Evolutionary conservation across 2,113 vertebrate genomes (phyloP).

Genomic region (Tragelaphus strepsiceros): DNA sequence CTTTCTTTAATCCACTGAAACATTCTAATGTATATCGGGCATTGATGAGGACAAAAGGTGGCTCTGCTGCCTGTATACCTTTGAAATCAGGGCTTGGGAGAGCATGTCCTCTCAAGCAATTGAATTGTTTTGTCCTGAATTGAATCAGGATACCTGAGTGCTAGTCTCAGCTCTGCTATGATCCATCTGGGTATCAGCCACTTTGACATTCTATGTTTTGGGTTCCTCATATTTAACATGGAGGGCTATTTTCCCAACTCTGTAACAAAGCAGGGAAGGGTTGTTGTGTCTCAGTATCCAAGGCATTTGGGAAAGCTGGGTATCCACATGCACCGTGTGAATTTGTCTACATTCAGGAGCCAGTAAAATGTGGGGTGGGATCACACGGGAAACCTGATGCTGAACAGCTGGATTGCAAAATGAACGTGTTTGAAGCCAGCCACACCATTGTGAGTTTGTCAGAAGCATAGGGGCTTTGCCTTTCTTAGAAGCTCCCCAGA

Average conservation of each 20-base stretch:
- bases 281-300: conserved; percentile 9
- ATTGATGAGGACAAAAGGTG: not conserved
- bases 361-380: conserved; percentile 33
- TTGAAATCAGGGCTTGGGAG: not conserved
- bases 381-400: conserved; percentile 51
- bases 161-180: not conserved
- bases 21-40: not conserved
- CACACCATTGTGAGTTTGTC: conserved; percentile 34
- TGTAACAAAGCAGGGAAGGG: not conserved
- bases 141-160: not conserved
- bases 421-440: conserved; percentile 24
- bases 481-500: conserved; percentile 52
- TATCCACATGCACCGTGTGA: conserved; percentile 30
- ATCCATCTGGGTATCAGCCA: not conserved
- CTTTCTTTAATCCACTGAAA: not conserved
- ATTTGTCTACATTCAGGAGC: conserved; percentile 32
- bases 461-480: conserved; percentile 10
- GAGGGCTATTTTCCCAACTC: conserved; percentile 21
- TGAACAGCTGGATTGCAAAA: conserved; percentile 50
- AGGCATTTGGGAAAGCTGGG: not conserved
- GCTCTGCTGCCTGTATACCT: not conserved
- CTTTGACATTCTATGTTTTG: not conserved
- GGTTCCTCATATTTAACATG: not conserved
- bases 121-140: conserved; percentile 12
- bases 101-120: not conserved